Evolutionary conservation across 2,888 invertebrate genomes (phyloP).

Genomic region (Parasteatoda lunata): DNA sequence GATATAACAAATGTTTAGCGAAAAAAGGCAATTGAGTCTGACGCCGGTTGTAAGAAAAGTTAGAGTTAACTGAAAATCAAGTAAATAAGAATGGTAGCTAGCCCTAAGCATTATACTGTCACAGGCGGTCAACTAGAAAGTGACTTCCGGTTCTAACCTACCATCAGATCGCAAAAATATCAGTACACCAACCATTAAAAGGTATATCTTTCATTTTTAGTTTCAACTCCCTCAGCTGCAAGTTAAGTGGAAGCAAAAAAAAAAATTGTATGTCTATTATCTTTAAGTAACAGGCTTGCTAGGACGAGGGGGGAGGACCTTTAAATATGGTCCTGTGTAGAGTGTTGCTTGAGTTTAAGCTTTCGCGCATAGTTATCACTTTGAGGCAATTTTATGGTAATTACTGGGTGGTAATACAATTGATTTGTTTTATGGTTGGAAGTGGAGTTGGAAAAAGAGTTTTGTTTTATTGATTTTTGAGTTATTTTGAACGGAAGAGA

Average conservation of each 20-base stretch:
- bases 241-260: conserved; percentile 1
- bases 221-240: conserved; percentile 7
- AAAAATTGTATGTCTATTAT: conserved; percentile 27
- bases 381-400: conserved; percentile 40
- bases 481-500: background rate
- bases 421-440: too few relatives aligned
- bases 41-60: background rate
- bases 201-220: conserved; percentile 52
- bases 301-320: conserved; percentile 15
- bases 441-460: background rate
- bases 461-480: background rate
- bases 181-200: conserved; percentile 44
- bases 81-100: conserved; percentile 33
- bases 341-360: conserved; percentile 25
- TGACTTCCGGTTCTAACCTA: conserved; percentile 61
- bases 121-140: conserved; percentile 54
- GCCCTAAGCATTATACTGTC: conserved; percentile 46
- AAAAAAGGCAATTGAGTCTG: background rate
- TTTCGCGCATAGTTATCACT: conserved; percentile 50
- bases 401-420: conserved; percentile 23
- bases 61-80: conserved; percentile 47
- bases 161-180: conserved; percentile 38
- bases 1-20: background rate
- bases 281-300: conserved; percentile 26
- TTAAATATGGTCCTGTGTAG: conserved; percentile 47